Conservation (phyloP, 1,140 invertebrate species). For the Eupristina koningsbergeri region DNA sequence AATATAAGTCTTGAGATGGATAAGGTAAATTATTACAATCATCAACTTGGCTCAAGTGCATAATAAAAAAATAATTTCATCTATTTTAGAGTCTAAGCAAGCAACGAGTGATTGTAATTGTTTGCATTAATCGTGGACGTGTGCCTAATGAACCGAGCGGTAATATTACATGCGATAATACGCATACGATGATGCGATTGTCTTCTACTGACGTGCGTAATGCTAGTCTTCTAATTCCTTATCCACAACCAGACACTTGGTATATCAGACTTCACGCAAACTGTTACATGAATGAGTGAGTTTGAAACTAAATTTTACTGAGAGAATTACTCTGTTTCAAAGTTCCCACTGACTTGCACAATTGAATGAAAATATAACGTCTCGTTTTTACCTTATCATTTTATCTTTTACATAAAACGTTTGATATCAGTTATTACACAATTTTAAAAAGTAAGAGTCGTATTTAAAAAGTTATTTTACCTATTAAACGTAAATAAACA, state of each 20-base stretch:
- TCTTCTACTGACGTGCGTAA: slow-evolving; percentile 62
- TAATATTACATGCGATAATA: slow-evolving; percentile 63
- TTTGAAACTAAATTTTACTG: slow-evolving; percentile 38
- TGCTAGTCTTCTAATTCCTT: slow-evolving; percentile 71
- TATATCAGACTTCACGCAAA: slow-evolving; percentile 70
- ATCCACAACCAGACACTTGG: slow-evolving; percentile 75
- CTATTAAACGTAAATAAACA: no score
- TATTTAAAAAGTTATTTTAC: no score
- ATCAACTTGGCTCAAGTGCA: not conserved
- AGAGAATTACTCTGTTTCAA: not conserved
- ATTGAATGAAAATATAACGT: not conserved
- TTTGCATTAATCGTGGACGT: slow-evolving; percentile 68
- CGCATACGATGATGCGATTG: slow-evolving; percentile 64
- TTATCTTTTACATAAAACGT: not conserved
- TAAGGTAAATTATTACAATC: slow-evolving; percentile 55
- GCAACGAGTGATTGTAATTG: slow-evolving; percentile 64
- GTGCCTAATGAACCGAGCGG: slow-evolving; percentile 63
- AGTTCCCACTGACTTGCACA: not conserved
- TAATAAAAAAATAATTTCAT: slow-evolving; percentile 5
- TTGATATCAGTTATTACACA: not conserved
- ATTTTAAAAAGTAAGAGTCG: no score
- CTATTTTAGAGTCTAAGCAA: slow-evolving; percentile 64
- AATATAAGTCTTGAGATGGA: slow-evolving; percentile 67
- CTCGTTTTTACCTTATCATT: not conserved
- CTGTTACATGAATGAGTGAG: slow-evolving; percentile 68